phyloP scores from a whole-genome alignment of 92 coral and sea anemone genomes.

The Porites divaricata region DNA sequence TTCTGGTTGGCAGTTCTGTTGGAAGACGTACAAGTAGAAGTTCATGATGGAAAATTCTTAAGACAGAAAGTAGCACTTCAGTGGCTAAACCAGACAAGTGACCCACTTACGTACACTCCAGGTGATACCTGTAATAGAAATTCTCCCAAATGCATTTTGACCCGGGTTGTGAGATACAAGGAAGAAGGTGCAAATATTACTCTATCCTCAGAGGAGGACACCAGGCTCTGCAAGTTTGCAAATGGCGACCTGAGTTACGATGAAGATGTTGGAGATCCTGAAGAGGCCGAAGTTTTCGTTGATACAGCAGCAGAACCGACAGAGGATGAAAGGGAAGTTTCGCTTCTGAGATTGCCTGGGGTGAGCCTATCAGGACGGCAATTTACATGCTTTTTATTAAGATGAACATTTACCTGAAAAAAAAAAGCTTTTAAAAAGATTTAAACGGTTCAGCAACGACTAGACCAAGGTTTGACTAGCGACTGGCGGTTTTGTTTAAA shows the following conservation, averaged over 20 bases:
- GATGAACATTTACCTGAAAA: no score
- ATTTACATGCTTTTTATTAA: no score
- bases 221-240: slow-evolving; percentile 32
- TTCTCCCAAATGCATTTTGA: slow-evolving; percentile 33
- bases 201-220: slow-evolving; percentile 19
- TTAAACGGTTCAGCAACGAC: no score
- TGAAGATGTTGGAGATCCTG: neutral
- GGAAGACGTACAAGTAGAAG: slow-evolving; percentile 19
- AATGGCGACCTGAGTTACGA: neutral
- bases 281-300: no score
- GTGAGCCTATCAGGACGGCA: neutral
- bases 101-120: no score
- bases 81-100: slow-evolving; percentile 21
- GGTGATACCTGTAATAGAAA: no score
- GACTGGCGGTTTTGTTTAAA: no score
- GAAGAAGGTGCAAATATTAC: neutral
- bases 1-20: neutral
- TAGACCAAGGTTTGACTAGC: no score
- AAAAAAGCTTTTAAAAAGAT: no score
- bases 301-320: no score
- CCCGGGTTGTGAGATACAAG: slow-evolving; percentile 2
- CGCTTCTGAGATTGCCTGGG: neutral
- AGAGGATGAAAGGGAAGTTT: neutral
- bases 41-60: neutral
- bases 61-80: neutral